Evolutionary conservation across 2,113 vertebrate species (phyloP).

Genomic region (Cheilinus undulatus): DNA sequence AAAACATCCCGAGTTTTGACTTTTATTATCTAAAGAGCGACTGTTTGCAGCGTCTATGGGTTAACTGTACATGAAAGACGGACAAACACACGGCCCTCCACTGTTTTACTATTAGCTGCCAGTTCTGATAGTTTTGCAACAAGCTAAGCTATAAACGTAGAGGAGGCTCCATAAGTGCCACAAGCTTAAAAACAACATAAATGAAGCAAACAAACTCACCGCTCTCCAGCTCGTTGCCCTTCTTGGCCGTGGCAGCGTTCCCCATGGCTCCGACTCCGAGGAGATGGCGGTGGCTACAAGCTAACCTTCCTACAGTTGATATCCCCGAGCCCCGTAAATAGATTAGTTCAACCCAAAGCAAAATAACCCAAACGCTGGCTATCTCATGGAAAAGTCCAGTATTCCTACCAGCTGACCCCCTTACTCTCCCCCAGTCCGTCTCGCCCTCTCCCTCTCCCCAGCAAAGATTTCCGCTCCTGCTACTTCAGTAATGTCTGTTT

Average conservation of each 20-base stretch:
- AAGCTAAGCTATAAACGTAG: constrained; percentile 17
- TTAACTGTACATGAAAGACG: constrained; percentile 14
- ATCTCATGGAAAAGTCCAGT: constrained; percentile 2
- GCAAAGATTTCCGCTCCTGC: constrained; percentile 46
- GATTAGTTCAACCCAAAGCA: constrained; percentile 6
- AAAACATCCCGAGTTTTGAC: not conserved
- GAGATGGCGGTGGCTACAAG: constrained; percentile 73
- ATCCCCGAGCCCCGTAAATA: constrained; percentile 39
- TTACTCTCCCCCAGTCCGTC: constrained; percentile 33
- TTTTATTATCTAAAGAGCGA: not conserved
- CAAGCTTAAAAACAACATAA: not conserved
- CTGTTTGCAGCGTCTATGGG: constrained; percentile 11
- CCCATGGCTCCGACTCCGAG: constrained; percentile 86
- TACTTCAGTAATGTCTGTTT: constrained; percentile 38
- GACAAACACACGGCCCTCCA: constrained; percentile 37
- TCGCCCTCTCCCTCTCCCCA: constrained; percentile 43
- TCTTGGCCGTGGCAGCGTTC: constrained; percentile 95
- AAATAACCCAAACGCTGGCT: not conserved
- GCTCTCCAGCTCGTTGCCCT: constrained; percentile 97
- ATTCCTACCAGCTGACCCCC: constrained; percentile 48
- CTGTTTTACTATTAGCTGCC: constrained; percentile 21
- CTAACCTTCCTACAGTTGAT: constrained; percentile 65
- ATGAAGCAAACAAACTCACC: constrained; percentile 84
- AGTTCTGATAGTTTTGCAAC: constrained; percentile 12
- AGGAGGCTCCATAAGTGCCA: not conserved